Conservation (phyloP, 2,797 vertebrate genomes). For the Danio aesculapii region DNA sequence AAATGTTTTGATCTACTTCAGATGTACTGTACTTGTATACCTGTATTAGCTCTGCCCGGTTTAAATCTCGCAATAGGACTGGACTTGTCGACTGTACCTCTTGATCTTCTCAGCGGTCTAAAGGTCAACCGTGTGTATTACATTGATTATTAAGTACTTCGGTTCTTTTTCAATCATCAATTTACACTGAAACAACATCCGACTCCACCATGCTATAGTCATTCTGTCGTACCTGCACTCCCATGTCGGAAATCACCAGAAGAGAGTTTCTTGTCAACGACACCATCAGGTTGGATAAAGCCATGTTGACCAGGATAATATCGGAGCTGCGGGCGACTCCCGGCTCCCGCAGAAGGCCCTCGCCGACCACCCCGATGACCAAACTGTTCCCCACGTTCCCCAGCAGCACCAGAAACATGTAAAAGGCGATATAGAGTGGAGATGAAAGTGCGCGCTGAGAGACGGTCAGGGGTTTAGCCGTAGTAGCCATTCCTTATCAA, state of each 20-base stretch:
- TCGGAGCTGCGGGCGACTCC: conserved; percentile 74
- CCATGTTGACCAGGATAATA: conserved; percentile 84
- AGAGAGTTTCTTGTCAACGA: conserved; percentile 77
- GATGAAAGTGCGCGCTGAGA: conserved; percentile 54
- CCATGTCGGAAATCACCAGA: conserved; percentile 76
- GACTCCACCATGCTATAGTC: not conserved
- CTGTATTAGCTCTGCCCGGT: no score
- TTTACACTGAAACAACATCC: not conserved
- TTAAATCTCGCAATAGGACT: no score
- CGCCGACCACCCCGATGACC: conserved; percentile 76
- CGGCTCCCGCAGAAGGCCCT: conserved; percentile 65
- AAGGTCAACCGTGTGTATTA: no score
- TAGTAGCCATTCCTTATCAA: conserved; percentile 40
- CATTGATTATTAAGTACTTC: not conserved
- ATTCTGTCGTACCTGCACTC: conserved; percentile 71
- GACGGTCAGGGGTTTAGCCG: conserved; percentile 64
- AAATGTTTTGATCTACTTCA: no score
- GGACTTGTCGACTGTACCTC: no score
- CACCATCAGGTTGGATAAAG: conserved; percentile 80
- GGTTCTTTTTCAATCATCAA: no score
- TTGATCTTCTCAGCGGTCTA: no score
- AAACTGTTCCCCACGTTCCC: conserved; percentile 77
- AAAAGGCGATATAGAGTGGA: conserved; percentile 65
- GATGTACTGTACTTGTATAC: no score
- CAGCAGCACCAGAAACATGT: conserved; percentile 75